Evolutionary conservation across 2,888 invertebrate species (phyloP), one percentile per base, ranked within the genome.

Genomic region (Glyphotaelius pellucidus): DNA sequence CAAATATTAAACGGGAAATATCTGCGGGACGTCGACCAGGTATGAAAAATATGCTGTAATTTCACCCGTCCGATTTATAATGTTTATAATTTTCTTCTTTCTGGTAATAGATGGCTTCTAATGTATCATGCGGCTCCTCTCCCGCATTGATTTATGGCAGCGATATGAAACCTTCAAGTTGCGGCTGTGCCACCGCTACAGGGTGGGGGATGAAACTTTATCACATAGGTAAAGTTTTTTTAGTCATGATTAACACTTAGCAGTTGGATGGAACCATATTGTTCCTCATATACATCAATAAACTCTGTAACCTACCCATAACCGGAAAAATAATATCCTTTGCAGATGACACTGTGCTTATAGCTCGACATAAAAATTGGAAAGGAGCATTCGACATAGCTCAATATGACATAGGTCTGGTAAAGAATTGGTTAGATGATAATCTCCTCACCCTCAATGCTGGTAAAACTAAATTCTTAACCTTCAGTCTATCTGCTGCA

Each of bases 51-150:
- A 25, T 47, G n/a, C 38, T 9, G 86, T 86, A 42, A 86, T 86
- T 86, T 86, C 38, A 30, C 42, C 67, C 25, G 88, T 88, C 88
- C 88, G 88, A 31, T 88, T 88, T 88, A 88, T 88, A 88, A 88
- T 88, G 88, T 88, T 88, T 67, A 88, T 88, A 88, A 88, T 88
- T 67, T 88, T 88, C 67, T 88, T 67, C 67, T 52, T 88, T 32
- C 35, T 35, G 88, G n/a, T 88, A 88, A 88, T 67, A 88, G 35
- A 88, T 88, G 88, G 88, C 88, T 88, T 88, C 88, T 88, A 88
- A 88, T 88, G 88, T 88, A 88, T 88, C 88, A 32, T 32, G 88
- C 35, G 52, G 52, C 88, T 88, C n/a, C 88, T 52, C 67, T 67
- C 31, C 47, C 30, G 35, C 88, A 88, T 88, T 88, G 88, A 88